Evolutionary conservation across 2,797 vertebrate species (phyloP), one percentile per base, ranked within the genome.

Genomic region (Acrocephalus scirpaceus): DNA sequence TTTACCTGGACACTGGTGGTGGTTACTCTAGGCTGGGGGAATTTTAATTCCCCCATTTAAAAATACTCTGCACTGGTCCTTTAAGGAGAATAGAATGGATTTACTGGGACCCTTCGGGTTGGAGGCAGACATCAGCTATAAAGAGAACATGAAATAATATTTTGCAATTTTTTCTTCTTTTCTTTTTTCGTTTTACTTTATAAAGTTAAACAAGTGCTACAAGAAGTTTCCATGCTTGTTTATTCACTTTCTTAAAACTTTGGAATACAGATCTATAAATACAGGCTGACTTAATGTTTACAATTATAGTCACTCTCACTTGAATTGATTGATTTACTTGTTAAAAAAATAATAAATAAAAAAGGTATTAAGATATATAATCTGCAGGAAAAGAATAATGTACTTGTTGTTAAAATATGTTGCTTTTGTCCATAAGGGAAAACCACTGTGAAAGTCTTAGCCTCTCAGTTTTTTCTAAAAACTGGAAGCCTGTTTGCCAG

Each of bases 231-330:
- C 64, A 67, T 60, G 62, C 91, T 91, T 90, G 71, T 92, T 95
- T 93, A 70, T 93, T 92, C 47, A 25, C 51, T 80, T 84, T 75
- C 69, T 93, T 90, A 69, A 92, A 90, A 60, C 62, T 23, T 56
- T 70, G 76, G 70, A 90, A 92, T 79, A 56, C 81, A 78, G 77
- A 42, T 73, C 73, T 95, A 88, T 88, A 94, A 96, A 95, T 92
- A 90, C 45, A 56, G 51, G 13, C 85, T 88, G 87, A 73, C 79
- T 80, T 78, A 32, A 60, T 73, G 70, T 88, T 88, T 92, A 77
- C 38, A 22, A 1, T 78, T 54, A 16, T 12, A 22, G 53, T 90
- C 0, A 0, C 56, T 84, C 44, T 74, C 48, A 16, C 44, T 90
- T 86, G 62, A 78, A 70, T 44, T 81, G 78, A 81, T 90, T 72